phyloP scores from a whole-genome alignment of 2,797 vertebrate species.

The Buceros bicornis region DNA sequence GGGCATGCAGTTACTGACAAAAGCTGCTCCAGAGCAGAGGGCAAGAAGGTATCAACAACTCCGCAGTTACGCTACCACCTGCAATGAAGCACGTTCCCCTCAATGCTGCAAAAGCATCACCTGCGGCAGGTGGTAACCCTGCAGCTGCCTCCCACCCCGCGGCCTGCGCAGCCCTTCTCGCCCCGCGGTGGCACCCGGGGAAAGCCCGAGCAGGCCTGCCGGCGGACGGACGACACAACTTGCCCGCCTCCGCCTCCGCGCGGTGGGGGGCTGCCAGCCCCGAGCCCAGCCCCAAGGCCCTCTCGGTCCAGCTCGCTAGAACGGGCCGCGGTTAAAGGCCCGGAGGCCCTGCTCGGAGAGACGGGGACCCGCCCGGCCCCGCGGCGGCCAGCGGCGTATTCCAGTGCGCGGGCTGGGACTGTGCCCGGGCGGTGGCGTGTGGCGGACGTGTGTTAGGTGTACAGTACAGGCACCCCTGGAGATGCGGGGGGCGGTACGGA shows the following conservation, averaged over 20 bases:
- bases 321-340: rapidly evolving
- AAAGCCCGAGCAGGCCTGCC: neutral
- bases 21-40: rapidly evolving
- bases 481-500: neutral
- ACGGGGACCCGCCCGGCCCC: neutral
- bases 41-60: neutral
- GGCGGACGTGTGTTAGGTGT: neutral
- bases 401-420: neutral
- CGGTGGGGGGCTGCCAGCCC: rapidly evolving
- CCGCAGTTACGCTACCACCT: rapidly evolving
- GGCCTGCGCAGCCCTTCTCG: neutral
- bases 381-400: neutral
- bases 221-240: neutral
- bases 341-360: too few relatives aligned
- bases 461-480: neutral
- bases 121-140: neutral
- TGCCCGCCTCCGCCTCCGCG: neutral
- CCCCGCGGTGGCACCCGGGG: neutral
- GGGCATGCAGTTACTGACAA: neutral
- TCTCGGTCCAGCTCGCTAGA: neutral
- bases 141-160: neutral
- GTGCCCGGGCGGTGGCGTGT: neutral
- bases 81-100: neutral
- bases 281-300: too few relatives aligned
- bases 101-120: rapidly evolving